Base-by-base conservation (phyloP, 2,113 vertebrate species). In the Puntigrus tetrazona region DNA sequence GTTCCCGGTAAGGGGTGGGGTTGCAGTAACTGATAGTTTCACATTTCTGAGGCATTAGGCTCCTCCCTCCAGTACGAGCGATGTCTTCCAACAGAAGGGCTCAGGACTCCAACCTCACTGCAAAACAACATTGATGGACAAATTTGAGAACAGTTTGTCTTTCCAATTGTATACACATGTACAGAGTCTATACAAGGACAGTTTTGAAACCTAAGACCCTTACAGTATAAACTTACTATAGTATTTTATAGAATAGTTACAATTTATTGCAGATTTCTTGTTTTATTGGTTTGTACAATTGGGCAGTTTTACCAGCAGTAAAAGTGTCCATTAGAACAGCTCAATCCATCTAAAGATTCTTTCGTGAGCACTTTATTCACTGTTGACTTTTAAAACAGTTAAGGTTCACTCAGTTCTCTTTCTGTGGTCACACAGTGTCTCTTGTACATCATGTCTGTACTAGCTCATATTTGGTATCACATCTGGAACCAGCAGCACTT, bases 1-100 rank as follows among this genome's bases (percentile, higher is more conserved):
- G 92, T 91, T 95, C 92, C 92, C 94, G 92, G 91, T 95, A 95
- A 94, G 92, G 93, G 87, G 94, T 93, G 90, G 94, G 92, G 94
- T 93, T 92, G 91, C 91, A 92, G 93, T 91, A 94, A 93, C 92
- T 94, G 91, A 78, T 63, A 92, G 91, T 88, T 89, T 89, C 89
- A 92, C 92, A 94, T 94, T 80, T 82, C 91, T 91, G 81, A 93
- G 92, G 94, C 91, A 92, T 91, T 31, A 89, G 29, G 90, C 47
- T 87, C 83, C 84, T 86, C 81, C 84, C 87, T 86, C 82, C 84
- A 72, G 80, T 73, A 36, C 27, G 85, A 83, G 31, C 6, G 29
- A 27, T 14, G 38, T 67, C 90, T 92, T 92, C 90, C 47, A 72
- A 73, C 84, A 78, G 82, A 57, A 78, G 59, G 61, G 69, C 36